Evolutionary conservation across 2,888 invertebrate genomes (phyloP).

Genomic region (Drosophila pseudotalamancana): DNA sequence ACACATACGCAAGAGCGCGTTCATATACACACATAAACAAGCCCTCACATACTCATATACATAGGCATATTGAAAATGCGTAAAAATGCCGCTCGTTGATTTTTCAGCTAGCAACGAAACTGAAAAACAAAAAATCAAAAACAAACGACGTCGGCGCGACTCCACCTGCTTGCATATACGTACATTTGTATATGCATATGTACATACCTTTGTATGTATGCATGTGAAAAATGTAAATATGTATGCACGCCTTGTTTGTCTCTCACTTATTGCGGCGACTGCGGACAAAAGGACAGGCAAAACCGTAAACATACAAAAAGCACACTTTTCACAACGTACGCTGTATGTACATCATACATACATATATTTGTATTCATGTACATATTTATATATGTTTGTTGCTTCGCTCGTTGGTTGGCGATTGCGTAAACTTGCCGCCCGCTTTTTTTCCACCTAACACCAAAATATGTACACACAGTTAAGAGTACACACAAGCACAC

Average conservation of each 20-base stretch:
- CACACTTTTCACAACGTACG: slow-evolving; percentile 74
- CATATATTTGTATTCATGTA: too few relatives aligned
- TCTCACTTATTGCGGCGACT: slow-evolving; percentile 51
- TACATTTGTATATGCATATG: slow-evolving; percentile 5
- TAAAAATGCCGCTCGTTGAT: slow-evolving; percentile 81
- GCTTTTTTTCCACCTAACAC: slow-evolving; percentile 76
- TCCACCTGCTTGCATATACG: slow-evolving; percentile 68
- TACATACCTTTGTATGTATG: slow-evolving; percentile 24
- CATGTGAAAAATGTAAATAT: slow-evolving; percentile 45
- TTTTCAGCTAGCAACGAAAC: slow-evolving; percentile 72
- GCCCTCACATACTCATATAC: slow-evolving; percentile 16
- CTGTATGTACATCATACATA: slow-evolving; percentile 37
- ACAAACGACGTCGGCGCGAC: slow-evolving; percentile 69
- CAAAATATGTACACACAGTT: slow-evolving; percentile 74
- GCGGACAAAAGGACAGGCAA: slow-evolving; percentile 50
- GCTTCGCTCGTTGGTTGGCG: slow-evolving; percentile 58
- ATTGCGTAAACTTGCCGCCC: slow-evolving; percentile 80
- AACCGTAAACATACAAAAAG: slow-evolving; percentile 73
- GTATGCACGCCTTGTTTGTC: slow-evolving; percentile 62
- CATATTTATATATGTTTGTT: slow-evolving; percentile 26
- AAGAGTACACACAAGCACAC: slow-evolving; percentile 36
- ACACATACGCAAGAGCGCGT: slow-evolving; percentile 23
- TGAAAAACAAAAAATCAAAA: slow-evolving; percentile 41
- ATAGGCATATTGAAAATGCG: slow-evolving; percentile 72
- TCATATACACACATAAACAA: slow-evolving; percentile 42